These are phyloP conservation scores for Acipenser oxyrinchus DNA, from an alignment of 2,797 vertebrate species.

Conservation along the genomic window DNA sequence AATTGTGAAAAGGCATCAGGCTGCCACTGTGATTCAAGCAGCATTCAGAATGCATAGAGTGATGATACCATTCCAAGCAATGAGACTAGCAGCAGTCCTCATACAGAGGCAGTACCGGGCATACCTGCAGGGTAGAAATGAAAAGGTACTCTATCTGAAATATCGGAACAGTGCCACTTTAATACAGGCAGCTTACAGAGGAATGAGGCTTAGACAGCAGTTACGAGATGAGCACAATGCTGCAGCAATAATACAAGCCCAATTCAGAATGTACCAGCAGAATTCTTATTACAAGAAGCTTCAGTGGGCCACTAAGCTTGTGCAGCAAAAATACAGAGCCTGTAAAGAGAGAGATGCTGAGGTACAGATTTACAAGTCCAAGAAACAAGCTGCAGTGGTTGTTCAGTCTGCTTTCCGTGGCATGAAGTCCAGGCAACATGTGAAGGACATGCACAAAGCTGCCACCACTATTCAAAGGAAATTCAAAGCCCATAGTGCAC, in stretches of 20 bases:
- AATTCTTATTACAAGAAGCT: constrained; percentile 51
- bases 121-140: constrained; percentile 41
- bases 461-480: constrained; percentile 60
- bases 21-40: constrained; percentile 60
- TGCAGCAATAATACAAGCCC: constrained; percentile 68
- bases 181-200: constrained; percentile 69
- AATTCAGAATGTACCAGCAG: constrained; percentile 52
- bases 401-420: constrained; percentile 57
- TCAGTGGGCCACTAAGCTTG: constrained; percentile 51
- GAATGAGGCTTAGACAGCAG: constrained; percentile 43
- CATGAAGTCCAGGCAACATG: constrained; percentile 31
- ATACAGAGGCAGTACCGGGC: constrained; percentile 29
- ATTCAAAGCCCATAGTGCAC: constrained; percentile 47
- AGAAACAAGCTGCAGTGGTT: constrained; percentile 45
- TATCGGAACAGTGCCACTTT: constrained; percentile 5
- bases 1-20: constrained; percentile 37
- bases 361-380: constrained; percentile 27
- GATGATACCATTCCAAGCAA: constrained; percentile 29
- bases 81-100: constrained; percentile 31
- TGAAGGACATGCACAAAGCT: constrained; percentile 39
- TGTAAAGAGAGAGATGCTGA: constrained; percentile 47
- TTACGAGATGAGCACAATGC: constrained; percentile 39
- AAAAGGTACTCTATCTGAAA: constrained; percentile 22
- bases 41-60: constrained; percentile 49
- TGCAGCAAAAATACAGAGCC: constrained; percentile 59